Conservation (phyloP, 2,113 vertebrate species). For the Crotalus viridis region DNA sequence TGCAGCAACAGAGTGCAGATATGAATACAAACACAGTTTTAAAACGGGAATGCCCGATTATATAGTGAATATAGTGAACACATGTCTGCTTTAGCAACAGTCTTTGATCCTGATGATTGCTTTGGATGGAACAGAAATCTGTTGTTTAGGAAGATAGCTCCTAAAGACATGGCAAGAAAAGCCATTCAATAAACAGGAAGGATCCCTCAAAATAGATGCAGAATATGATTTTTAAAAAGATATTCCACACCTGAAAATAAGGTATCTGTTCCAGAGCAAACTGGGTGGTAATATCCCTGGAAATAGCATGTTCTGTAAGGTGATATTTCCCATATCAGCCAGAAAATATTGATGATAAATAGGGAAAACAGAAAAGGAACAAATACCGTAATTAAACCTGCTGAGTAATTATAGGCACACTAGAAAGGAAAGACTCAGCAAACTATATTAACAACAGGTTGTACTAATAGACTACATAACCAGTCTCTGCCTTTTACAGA, state of each 20-base stretch:
- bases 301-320: background rate
- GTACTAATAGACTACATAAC: background rate
- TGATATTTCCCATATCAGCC: background rate
- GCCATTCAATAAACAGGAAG: conserved; percentile 5
- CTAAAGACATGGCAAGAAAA: background rate
- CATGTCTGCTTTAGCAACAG: background rate
- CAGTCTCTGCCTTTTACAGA: background rate
- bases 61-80: background rate
- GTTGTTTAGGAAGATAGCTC: background rate
- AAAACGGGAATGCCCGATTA: background rate
- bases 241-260: background rate
- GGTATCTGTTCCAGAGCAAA: background rate
- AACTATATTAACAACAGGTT: background rate
- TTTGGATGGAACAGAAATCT: background rate
- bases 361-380: background rate
- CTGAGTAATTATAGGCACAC: background rate
- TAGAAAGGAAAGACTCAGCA: background rate
- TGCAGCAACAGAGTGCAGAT: fast-evolving
- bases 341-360: background rate
- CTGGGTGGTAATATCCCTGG: background rate
- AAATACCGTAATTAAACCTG: background rate
- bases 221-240: background rate
- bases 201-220: background rate
- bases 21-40: background rate
- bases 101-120: background rate